Evolutionary conservation across 2,888 invertebrate species (phyloP).

Genomic region (Tridacna gigas): DNA sequence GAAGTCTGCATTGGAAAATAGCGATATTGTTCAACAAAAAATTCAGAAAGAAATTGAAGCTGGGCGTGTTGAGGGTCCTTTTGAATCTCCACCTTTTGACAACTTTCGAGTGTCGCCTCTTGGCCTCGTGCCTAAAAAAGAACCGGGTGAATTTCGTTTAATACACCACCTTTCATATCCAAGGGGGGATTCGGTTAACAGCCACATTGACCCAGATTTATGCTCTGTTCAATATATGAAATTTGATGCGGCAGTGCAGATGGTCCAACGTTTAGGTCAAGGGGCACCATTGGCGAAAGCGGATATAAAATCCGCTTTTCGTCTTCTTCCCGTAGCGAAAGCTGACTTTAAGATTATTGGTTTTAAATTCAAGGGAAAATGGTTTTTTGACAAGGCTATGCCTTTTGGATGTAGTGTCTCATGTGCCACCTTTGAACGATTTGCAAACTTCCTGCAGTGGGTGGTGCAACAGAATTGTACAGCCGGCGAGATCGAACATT

Average conservation of each 20-base stretch:
- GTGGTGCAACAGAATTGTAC: neutral
- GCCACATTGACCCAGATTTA: constrained; percentile 2
- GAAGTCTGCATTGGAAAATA: constrained; percentile 2
- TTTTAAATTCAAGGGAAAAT: constrained; percentile 21
- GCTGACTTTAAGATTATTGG: constrained; percentile 27
- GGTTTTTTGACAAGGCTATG: constrained; percentile 15
- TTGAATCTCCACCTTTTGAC: constrained; percentile 4
- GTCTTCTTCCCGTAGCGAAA: too few relatives aligned
- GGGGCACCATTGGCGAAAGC: too few relatives aligned
- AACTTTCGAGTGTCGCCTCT: constrained; percentile 14
- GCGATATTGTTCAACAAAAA: constrained; percentile 5
- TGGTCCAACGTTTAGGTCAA: too few relatives aligned
- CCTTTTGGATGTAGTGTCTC: constrained; percentile 24
- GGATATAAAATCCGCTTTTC: too few relatives aligned
- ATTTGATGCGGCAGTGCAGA: constrained; percentile 88
- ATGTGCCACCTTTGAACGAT: too few relatives aligned
- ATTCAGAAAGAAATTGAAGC: constrained; percentile 26
- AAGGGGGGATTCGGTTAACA: constrained; percentile 17
- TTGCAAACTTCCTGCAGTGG: constrained; percentile 23
- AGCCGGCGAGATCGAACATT: constrained; percentile 21
- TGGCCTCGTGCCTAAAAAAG: constrained; percentile 26
- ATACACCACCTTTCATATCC: constrained; percentile 28
- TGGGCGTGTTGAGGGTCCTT: constrained; percentile 20
- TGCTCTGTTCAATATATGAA: constrained; percentile 25
- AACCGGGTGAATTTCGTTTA: neutral